phyloP scores from a whole-genome alignment of 1,140 invertebrate genomes.

The Drosophila subpulchrella region DNA sequence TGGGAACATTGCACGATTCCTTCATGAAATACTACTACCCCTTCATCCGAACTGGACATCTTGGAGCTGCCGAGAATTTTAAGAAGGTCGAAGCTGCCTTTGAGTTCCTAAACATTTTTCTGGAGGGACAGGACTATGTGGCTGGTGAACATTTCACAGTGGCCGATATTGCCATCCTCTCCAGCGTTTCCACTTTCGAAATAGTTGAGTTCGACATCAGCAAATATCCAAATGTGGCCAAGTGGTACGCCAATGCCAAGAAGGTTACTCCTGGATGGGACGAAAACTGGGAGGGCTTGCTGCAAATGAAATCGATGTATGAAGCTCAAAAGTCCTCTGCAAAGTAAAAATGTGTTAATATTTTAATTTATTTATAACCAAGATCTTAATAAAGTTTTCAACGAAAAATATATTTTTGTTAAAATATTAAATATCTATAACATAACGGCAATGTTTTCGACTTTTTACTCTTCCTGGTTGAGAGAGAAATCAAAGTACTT shows the following conservation, averaged over 20 bases:
- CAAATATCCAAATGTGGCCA: constrained; percentile 49
- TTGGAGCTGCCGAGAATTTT: constrained; percentile 15
- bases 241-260: constrained; percentile 49
- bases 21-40: constrained; percentile 42
- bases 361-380: not conserved
- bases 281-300: constrained; percentile 86
- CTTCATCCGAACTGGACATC: constrained; percentile 34
- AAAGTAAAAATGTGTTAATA: not conserved
- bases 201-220: constrained; percentile 29
- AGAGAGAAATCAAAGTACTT: too few relatives aligned
- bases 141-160: constrained; percentile 47
- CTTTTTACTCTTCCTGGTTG: too few relatives aligned
- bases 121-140: constrained; percentile 48
- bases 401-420: not conserved
- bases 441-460: too few relatives aligned
- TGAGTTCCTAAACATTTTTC: constrained; percentile 37
- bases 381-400: not conserved
- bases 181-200: constrained; percentile 42
- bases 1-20: constrained; percentile 85
- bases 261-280: constrained; percentile 59
- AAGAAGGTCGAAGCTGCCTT: constrained; percentile 44
- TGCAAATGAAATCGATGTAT: constrained; percentile 52
- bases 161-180: constrained; percentile 53
- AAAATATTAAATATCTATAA: too few relatives aligned
- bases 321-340: not conserved